Base-by-base conservation (phyloP, 2,888 invertebrate species). In the Gnatocerus cornutus region DNA sequence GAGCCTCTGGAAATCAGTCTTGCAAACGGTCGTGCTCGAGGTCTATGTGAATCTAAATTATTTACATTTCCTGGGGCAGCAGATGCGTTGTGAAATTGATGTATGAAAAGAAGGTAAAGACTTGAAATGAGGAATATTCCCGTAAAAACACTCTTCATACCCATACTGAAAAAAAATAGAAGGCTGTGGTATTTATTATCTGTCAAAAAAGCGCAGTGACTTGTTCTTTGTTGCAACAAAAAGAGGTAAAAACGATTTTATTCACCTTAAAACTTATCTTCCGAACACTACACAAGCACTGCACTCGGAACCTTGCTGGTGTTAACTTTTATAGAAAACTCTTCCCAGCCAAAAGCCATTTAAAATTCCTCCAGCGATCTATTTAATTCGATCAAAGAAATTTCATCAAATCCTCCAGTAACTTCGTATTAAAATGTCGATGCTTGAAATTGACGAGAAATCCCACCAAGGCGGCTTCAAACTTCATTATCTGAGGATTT, bases 21-120 rank as follows among this genome's bases (percentile, higher is more conserved):
- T 7, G 72, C 68, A 29, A 78, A 55, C 16, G 77, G 75, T 55
- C 78, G 75, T 41, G 52, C 53, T 62, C 78, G 77, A 14, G 71
- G 69, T 67, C 78, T 56, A 21, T 74, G 79, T 10, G 66, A 30
- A 12, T 74, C 74, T 14, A 63, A 59, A 48, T 71, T 74, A 30
- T 52, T 72, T 37, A 55, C 30, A 52, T 46, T 68, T 27, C 62
- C 64, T 16, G 74, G 65, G 1, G 74, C 71, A 33, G 75, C 76
- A 9, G 65, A 64, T 6, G 72, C 68, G 12, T 69, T 62, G 45
- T 63, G 68, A 46, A 74, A 71, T 61, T 76, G 75, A 43, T 76
- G 69, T 13, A 73, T 56, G 14, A 76, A 53, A 6, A 77, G 62
- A 3, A 76, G 67, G 62, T 76, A 76, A 4, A 76, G 9, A 37